Evolutionary conservation across 53 echinoderm and acorn worm species (phyloP).

Genomic region (Holothuria leucospilota): DNA sequence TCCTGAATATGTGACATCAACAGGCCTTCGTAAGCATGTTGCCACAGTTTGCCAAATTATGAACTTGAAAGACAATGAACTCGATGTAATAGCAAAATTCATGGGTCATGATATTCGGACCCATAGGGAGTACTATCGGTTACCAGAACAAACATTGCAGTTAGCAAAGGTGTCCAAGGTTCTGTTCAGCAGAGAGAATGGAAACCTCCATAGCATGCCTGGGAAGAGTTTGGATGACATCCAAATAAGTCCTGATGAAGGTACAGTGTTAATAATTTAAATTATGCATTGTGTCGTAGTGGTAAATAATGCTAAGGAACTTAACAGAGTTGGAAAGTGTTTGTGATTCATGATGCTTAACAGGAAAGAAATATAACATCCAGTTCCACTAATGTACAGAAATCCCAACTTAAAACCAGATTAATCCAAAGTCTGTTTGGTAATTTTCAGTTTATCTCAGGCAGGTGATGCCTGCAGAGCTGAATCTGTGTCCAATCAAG

Average conservation of each 20-base stretch:
- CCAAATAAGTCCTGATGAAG: conserved; percentile 36
- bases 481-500: too few relatives aligned
- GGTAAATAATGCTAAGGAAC: not conserved
- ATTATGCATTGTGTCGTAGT: not conserved
- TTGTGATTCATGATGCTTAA: not conserved
- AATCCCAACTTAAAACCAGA: too few relatives aligned
- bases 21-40: conserved; percentile 76
- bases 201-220: conserved; percentile 49
- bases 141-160: conserved; percentile 59
- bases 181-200: conserved; percentile 63
- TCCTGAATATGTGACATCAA: conserved; percentile 73
- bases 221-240: conserved; percentile 65
- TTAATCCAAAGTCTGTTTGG: not conserved
- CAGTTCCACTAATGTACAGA: too few relatives aligned
- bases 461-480: too few relatives aligned
- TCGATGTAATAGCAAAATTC: conserved; percentile 72
- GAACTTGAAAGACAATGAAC: conserved; percentile 80
- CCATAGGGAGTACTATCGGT: conserved; percentile 71
- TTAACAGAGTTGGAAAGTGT: not conserved
- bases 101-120: conserved; percentile 72
- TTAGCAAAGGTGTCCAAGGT: conserved; percentile 61
- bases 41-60: conserved; percentile 72
- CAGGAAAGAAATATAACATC: not conserved
- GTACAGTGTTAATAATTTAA: not conserved
- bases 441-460: too few relatives aligned